Evolutionary conservation across 2,113 vertebrate species (phyloP).

Genomic region (Halichoerus grypus): DNA sequence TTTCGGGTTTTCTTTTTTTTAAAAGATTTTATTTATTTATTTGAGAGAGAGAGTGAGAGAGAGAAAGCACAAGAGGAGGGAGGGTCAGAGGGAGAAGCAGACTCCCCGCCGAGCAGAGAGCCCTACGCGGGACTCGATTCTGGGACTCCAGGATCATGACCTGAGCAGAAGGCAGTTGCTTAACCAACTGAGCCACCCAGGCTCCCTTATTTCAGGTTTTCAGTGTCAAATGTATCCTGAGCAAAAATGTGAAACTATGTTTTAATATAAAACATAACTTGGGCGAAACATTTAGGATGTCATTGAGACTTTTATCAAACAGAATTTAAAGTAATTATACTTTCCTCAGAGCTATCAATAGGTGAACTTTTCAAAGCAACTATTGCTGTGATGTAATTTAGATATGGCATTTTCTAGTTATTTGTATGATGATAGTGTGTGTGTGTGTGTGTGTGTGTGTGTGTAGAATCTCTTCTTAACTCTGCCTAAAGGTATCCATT

Average conservation of each 20-base stretch:
- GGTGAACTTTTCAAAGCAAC: neutral
- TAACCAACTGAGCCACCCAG: no score
- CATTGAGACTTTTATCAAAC: conserved; percentile 26
- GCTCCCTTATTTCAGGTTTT: neutral
- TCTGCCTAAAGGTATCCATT: conserved; percentile 29
- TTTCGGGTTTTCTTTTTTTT: neutral
- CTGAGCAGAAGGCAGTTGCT: neutral
- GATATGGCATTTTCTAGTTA: neutral
- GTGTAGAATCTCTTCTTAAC: neutral
- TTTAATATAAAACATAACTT: conserved; percentile 47
- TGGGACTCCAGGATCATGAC: neutral
- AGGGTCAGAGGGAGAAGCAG: neutral
- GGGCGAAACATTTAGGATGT: conserved; percentile 13
- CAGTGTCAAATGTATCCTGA: neutral
- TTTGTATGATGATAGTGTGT: neutral
- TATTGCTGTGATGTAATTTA: conserved; percentile 16
- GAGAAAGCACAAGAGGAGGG: neutral
- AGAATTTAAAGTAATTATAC: conserved; percentile 6
- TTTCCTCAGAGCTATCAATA: neutral
- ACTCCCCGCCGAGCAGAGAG: neutral
- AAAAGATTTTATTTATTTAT: neutral
- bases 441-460: neutral
- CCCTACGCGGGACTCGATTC: neutral
- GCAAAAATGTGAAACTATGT: neutral
- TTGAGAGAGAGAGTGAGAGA: neutral